Base-by-base conservation (phyloP, 1,140 invertebrate genomes). In the Sycophaga agraensis region DNA sequence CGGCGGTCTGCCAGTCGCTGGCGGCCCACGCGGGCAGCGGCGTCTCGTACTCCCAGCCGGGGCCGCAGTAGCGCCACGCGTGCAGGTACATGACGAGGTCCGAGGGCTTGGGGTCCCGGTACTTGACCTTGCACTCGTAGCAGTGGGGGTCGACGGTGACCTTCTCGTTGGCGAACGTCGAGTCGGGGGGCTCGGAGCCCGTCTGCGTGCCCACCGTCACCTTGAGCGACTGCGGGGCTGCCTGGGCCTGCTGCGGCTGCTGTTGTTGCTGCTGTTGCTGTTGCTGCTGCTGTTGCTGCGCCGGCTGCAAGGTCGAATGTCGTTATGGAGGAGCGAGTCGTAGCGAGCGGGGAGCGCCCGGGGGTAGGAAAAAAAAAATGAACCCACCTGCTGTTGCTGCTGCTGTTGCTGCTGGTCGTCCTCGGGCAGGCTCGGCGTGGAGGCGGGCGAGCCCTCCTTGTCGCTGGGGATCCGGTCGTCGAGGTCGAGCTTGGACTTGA, bases 41-140 rank as follows among this genome's bases (percentile, higher is more conserved):
- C 1, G 93, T 95, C 77, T 93, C 87, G 77, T 92, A 96, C 70
- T 90, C 89, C 93, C 93, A 96, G 21, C 89, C 92, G 34, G 91
- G 89, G 42, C 92, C 93, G 88, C 88, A 89, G 76, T 97, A 97
- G 71, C 89, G 91, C 86, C 93, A 92, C 16, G 94, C 94, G 79
- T 98, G 96, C 14, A 98, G 84, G 78, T 95, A 97, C 92, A 98
- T 96, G 59, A 96, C 88, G 16, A 98, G 83, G 75, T 97, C 92
- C 62, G 89, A 87, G 0, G 93, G 91, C 59, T 91, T 89, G 0
- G 96, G 95, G 77, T 98, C 95, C 59, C 90, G 82, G 80, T 94
- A 97, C 51, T 91, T 85, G 12, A 93, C 89, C 76, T 92, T 92
- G 78, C 96, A 98, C 77, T 96, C 92, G 74, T 92, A 91, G 81